phyloP scores from a whole-genome alignment of 2,113 vertebrate genomes.

The Speoplatyrhinus poulsoni region DNA sequence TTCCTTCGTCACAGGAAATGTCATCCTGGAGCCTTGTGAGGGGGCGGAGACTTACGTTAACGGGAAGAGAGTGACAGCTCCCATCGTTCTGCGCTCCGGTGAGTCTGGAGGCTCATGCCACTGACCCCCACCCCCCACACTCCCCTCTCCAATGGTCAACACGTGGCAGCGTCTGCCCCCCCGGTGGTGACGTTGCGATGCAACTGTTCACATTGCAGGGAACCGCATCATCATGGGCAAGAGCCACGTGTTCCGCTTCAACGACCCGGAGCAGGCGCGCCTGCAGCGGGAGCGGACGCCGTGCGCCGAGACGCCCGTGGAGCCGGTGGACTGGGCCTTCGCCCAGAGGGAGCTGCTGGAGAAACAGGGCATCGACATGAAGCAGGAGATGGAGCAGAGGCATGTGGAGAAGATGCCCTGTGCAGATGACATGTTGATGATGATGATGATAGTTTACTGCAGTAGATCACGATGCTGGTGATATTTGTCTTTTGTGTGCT shows the following conservation, averaged over 20 bases:
- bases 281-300: slow-evolving; percentile 93
- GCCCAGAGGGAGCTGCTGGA: slow-evolving; percentile 95
- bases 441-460: neutral
- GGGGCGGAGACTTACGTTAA: slow-evolving; percentile 94
- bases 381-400: slow-evolving; percentile 99
- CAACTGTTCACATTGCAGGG: slow-evolving; percentile 66
- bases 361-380: slow-evolving; percentile 98
- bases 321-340: slow-evolving; percentile 96
- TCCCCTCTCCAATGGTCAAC: too few species aligned
- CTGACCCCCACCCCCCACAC: neutral
- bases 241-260: slow-evolving; percentile 97
- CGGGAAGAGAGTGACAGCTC: slow-evolving; percentile 89
- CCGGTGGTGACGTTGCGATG: too few species aligned
- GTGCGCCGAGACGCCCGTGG: slow-evolving; percentile 88
- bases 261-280: slow-evolving; percentile 94
- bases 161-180: too few species aligned
- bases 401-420: slow-evolving; percentile 34
- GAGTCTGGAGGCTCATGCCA: slow-evolving; percentile 1
- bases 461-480: neutral
- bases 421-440: slow-evolving; percentile 1
- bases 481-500: neutral
- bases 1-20: slow-evolving; percentile 58
- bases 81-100: slow-evolving; percentile 91
- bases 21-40: slow-evolving; percentile 92
- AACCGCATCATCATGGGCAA: slow-evolving; percentile 99